A percentile compares a stretch with the other conserved stretches of the same genome.
These are phyloP conservation scores for Galaxea fascicularis DNA, from an alignment of 92 coral and sea anemone genomes.

Conservation along the genomic window DNA sequence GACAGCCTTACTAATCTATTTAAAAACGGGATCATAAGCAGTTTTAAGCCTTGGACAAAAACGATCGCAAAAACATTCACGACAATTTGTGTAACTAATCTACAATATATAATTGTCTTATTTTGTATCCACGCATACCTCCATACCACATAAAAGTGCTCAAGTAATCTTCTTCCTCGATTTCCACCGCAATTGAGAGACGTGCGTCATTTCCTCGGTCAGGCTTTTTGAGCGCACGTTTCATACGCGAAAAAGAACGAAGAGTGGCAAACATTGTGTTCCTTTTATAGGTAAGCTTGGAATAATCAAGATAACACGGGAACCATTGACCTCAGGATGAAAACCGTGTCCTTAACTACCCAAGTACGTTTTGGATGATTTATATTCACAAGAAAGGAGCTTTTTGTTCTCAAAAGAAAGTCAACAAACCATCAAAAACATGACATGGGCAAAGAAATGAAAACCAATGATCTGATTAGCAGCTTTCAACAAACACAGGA, in stretches of 20 bases:
- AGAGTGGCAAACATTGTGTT: conserved; percentile 83
- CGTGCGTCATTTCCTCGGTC: conserved; percentile 67
- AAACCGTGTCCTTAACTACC: conserved; percentile 31
- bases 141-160: conserved; percentile 84
- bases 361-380: conserved; percentile 4
- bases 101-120: not conserved
- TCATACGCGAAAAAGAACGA: conserved; percentile 86
- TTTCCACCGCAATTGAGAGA: conserved; percentile 53
- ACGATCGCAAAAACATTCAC: not conserved
- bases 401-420: conserved; percentile 1
- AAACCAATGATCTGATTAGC: conserved; percentile 29
- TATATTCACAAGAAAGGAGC: conserved; percentile 16
- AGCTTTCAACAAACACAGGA: conserved; percentile 29
- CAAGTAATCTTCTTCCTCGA: conserved; percentile 48
- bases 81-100: conserved; percentile 2
- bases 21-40: too few relatives aligned
- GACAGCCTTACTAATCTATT: too few relatives aligned
- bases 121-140: conserved; percentile 66
- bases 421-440: conserved; percentile 38
- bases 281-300: not conserved
- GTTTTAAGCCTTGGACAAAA: not conserved
- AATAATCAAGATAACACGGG: not conserved
- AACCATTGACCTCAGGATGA: not conserved
- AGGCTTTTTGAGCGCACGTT: conserved; percentile 73
- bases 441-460: conserved; percentile 20